A percentile compares a stretch with the other conserved stretches of the same genome.
These are phyloP conservation scores for Morus bassanus DNA, from an alignment of 2,797 vertebrate genomes.

Conservation along the genomic window DNA sequence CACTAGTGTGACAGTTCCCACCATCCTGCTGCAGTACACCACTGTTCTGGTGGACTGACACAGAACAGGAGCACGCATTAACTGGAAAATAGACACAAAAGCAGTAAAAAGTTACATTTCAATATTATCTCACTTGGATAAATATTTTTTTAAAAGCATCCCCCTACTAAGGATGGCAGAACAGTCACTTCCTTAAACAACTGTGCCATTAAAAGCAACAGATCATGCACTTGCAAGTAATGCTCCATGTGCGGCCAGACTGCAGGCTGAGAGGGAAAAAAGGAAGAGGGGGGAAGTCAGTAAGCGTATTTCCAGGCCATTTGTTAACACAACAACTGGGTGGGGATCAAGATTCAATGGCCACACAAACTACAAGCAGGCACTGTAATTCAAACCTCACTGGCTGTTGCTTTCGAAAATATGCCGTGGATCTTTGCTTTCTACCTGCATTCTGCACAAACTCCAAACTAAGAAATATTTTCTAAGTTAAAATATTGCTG, in stretches of 20 bases:
- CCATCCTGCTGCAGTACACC: neutral
- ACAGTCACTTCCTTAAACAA: neutral
- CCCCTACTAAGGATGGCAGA: neutral
- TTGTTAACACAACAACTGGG: neutral
- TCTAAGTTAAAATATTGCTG: neutral
- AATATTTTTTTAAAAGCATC: neutral
- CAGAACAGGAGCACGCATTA: neutral
- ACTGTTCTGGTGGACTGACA: neutral
- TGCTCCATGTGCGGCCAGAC: neutral
- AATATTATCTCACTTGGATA: neutral
- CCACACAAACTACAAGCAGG: neutral
- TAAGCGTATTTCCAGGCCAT: neutral
- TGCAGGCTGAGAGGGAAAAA: neutral
- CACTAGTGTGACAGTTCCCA: fast-evolving
- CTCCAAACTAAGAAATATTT: neutral
- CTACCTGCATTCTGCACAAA: neutral
- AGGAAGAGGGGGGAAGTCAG: neutral
- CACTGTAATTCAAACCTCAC: neutral
- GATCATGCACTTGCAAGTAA: neutral
- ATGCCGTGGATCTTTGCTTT: neutral
- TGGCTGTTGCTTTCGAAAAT: neutral
- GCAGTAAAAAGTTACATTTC: neutral
- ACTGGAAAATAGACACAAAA: neutral
- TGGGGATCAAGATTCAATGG: neutral
- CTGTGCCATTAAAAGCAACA: neutral